These are phyloP conservation scores for Epizoanthus rinbou DNA, from an alignment of 92 coral and sea anemone genomes.

Conservation along the genomic window DNA sequence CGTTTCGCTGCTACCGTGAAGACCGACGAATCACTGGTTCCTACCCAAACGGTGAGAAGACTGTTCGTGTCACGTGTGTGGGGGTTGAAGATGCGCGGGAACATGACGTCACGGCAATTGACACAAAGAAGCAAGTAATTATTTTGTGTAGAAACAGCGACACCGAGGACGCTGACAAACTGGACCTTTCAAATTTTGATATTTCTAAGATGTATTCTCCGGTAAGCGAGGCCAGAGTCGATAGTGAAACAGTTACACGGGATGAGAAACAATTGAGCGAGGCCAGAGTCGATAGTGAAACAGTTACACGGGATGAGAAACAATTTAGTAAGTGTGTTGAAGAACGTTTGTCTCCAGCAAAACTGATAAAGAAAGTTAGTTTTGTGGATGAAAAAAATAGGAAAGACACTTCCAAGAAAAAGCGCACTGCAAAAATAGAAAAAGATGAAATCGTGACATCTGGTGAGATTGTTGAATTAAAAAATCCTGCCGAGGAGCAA, in stretches of 20 bases:
- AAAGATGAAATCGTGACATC: background rate
- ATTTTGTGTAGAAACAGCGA: slow-evolving; percentile 1
- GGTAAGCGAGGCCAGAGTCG: background rate
- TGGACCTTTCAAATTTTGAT: slow-evolving; percentile 23
- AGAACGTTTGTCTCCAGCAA: background rate
- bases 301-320: background rate
- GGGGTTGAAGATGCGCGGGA: slow-evolving; percentile 18
- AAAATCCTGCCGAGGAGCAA: background rate
- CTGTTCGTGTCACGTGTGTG: background rate
- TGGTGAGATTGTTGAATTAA: background rate
- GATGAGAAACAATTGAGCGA: background rate
- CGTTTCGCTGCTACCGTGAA: slow-evolving; percentile 27
- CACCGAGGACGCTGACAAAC: slow-evolving; percentile 25
- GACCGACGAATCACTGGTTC: slow-evolving; percentile 3
- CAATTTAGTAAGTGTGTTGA: background rate
- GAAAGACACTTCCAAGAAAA: background rate
- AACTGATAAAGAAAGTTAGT: slow-evolving; percentile 66
- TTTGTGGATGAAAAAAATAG: slow-evolving; percentile 54
- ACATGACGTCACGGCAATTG: background rate
- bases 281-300: background rate
- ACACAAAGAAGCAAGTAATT: background rate
- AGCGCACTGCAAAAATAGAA: background rate
- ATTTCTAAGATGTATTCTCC: slow-evolving; percentile 17
- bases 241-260: background rate
- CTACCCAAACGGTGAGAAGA: slow-evolving; percentile 9